These are phyloP conservation scores for Fragum sueziense DNA, from an alignment of 2,888 invertebrate genomes.

Conservation along the genomic window DNA sequence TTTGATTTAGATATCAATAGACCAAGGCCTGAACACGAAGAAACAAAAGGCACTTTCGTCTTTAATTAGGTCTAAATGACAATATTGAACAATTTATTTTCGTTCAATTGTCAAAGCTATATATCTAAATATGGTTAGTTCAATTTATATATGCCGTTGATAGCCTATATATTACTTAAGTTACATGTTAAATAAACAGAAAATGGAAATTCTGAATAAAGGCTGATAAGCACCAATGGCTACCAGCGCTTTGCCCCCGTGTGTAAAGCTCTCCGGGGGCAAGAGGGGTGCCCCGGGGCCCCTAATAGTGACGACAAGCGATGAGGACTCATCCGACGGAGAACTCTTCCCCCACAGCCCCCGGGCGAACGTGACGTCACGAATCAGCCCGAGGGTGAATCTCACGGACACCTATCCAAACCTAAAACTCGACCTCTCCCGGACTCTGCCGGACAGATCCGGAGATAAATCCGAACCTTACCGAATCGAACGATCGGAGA, in stretches of 20 bases:
- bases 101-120: too few relatives aligned
- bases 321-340: conserved; percentile 66
- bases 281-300: conserved; percentile 73
- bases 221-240: conserved; percentile 40
- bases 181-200: too few relatives aligned
- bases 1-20: too few relatives aligned
- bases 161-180: too few relatives aligned
- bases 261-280: conserved; percentile 69
- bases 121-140: too few relatives aligned
- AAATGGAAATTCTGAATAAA: not conserved
- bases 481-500: conserved; percentile 45
- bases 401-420: conserved; percentile 42
- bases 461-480: conserved; percentile 19
- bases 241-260: conserved; percentile 57
- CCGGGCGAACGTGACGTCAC: conserved; percentile 35
- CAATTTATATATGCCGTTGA: too few relatives aligned
- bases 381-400: conserved; percentile 55
- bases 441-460: conserved; percentile 31
- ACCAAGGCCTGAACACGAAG: too few relatives aligned
- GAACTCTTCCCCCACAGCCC: conserved; percentile 48
- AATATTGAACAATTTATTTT: too few relatives aligned
- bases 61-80: too few relatives aligned
- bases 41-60: too few relatives aligned
- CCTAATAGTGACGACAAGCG: conserved; percentile 71
- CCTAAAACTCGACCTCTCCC: conserved; percentile 55